Evolutionary conservation across 1,140 invertebrate species (phyloP).

Genomic region (Globodera rostochiensis): DNA sequence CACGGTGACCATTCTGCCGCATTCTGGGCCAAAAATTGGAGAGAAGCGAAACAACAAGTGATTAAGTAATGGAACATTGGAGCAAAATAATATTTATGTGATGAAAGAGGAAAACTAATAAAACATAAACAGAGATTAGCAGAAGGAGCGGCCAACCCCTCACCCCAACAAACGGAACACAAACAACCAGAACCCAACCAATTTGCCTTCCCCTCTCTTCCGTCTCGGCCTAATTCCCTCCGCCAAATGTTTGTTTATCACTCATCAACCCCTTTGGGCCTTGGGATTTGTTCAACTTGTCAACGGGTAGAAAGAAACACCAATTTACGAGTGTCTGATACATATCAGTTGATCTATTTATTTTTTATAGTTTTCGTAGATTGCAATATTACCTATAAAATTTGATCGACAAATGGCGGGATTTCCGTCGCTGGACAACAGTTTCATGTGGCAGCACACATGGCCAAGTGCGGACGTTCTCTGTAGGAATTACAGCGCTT

Average conservation of each 20-base stretch:
- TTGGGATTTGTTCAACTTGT: too few relatives aligned
- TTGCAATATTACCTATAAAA: too few relatives aligned
- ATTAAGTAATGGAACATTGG: neutral
- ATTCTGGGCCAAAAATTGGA: neutral
- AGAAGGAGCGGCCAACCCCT: neutral
- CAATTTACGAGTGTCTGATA: too few relatives aligned
- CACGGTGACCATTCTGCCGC: constrained; percentile 15
- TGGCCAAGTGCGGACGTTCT: constrained; percentile 37
- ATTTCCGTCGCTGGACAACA: neutral
- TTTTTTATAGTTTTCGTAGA: too few relatives aligned
- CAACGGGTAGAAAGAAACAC: too few relatives aligned
- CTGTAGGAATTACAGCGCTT: constrained; percentile 23
- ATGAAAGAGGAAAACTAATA: neutral
- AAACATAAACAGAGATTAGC: neutral
- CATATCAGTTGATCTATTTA: too few relatives aligned
- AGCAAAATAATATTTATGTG: neutral
- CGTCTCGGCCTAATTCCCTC: too few relatives aligned
- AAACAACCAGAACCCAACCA: neutral
- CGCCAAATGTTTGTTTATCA: too few relatives aligned
- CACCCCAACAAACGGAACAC: neutral
- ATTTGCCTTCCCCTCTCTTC: neutral
- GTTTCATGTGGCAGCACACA: constrained; percentile 38
- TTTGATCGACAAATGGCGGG: neutral
- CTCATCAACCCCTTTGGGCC: neutral
- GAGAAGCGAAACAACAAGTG: neutral